Evolutionary conservation across 2,113 vertebrate species (phyloP).

Genomic region (Boleophthalmus pectinirostris): DNA sequence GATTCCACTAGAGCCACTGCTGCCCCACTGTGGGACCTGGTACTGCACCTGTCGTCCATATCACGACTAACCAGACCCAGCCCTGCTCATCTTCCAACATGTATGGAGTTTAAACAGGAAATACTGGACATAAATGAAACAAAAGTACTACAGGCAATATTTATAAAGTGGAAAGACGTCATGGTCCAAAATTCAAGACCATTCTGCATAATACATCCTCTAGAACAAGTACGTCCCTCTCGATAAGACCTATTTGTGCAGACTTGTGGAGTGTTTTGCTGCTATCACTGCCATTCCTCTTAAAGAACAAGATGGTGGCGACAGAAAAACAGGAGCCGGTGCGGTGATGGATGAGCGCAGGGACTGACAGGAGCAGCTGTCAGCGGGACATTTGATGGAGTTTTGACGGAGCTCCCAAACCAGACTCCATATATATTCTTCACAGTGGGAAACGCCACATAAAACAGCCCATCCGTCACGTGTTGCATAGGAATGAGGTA

Average conservation of each 20-base stretch:
- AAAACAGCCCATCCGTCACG: constrained; percentile 3
- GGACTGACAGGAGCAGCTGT: constrained; percentile 43
- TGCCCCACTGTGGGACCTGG: too few species aligned
- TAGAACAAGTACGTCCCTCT: neutral
- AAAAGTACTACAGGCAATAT: neutral
- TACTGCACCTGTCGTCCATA: too few species aligned
- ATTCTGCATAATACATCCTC: neutral
- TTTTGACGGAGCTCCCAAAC: constrained; percentile 17
- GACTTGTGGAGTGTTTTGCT: neutral
- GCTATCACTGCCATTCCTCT: constrained; percentile 5
- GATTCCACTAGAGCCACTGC: too few species aligned
- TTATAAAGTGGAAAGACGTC: neutral
- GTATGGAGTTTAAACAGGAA: neutral
- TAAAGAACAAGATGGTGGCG: constrained; percentile 26
- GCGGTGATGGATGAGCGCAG: constrained; percentile 32
- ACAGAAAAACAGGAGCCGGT: constrained; percentile 32
- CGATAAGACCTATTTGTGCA: constrained; percentile 11
- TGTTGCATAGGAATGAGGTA: constrained; percentile 14
- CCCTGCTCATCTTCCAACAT: too few species aligned
- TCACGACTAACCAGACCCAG: too few species aligned
- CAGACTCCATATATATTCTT: constrained; percentile 22
- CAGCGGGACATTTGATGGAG: constrained; percentile 42
- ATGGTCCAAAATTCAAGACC: neutral
- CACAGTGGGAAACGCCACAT: constrained; percentile 15
- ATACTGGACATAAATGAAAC: neutral